Evolutionary conservation across 2,113 vertebrate genomes (phyloP), one percentile per base, ranked within the genome.

Genomic region (Leucosticte australis): DNA sequence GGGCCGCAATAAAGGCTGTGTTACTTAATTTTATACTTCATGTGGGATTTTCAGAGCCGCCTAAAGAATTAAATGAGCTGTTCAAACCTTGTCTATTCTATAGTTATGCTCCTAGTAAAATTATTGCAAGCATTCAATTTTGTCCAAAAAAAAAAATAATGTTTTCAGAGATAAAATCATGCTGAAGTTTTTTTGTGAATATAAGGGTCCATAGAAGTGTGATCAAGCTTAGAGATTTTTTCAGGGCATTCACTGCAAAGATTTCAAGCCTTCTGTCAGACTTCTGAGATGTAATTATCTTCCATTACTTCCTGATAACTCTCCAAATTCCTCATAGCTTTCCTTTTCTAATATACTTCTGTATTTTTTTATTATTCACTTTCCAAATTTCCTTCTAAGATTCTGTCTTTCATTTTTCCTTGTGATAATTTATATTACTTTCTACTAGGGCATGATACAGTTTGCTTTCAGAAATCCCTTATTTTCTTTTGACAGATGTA

Each of bases 401-500:
- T 46, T 87, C 62, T 60, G n/a, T 82, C 62, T 84, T 87, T 90
- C 64, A 70, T 80, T 95, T 87, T 90, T n/a, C 47, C 30, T 56
- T 55, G 24, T 70, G 76, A 59, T 96, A 88, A 90, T 94, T 94
- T 67, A 46, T 86, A 74, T 76, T 93, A 44, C 75, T 83, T 91
- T 83, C 67, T 90, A 74, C 23, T 47, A 83, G 21, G 30, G 31
- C 2, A 2, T 59, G 71, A 67, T 83, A 78, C 39, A 52, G 27
- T 89, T 71, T 93, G 24, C 71, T 93, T 94, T 94, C 39, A 59
- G 63, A 95, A 93, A 56, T 93, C 59, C 16, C 33, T 70, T 70
- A 46, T 90, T 93, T 95, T 95, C 77, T 81, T 91, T 79, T 92
- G 92, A 90, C 74, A 90, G 52, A 82, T 87, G 44, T 70, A 81